phyloP scores from a whole-genome alignment of 2,113 vertebrate genomes.

The Perognathus longimembris region DNA sequence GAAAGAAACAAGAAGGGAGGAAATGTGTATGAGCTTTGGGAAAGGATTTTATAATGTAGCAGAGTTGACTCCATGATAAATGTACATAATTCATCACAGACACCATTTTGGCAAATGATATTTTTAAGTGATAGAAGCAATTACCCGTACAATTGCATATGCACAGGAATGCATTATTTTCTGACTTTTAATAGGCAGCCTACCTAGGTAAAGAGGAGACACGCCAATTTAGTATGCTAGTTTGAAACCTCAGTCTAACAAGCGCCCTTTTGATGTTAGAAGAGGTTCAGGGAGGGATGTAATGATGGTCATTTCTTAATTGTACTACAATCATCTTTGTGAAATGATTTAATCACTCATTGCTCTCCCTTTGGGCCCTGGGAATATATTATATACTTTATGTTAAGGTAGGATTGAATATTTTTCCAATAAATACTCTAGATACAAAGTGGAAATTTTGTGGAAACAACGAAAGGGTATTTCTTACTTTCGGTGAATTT shows the following conservation, averaged over 20 bases:
- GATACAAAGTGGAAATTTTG: not conserved
- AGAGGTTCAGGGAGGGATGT: constrained; percentile 4
- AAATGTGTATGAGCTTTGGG: constrained; percentile 56
- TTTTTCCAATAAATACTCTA: constrained; percentile 6
- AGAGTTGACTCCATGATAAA: constrained; percentile 67
- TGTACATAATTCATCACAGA: constrained; percentile 79
- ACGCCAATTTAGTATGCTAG: constrained; percentile 42
- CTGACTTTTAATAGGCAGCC: constrained; percentile 67
- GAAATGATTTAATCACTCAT: constrained; percentile 29
- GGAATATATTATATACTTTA: not conserved
- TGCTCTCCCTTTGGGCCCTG: constrained; percentile 11
- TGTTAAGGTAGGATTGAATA: not conserved
- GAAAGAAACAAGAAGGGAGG: constrained; percentile 57
- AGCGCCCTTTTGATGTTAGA: constrained; percentile 24
- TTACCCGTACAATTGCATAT: constrained; percentile 78
- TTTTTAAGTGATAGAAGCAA: constrained; percentile 80
- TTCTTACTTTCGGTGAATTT: not conserved
- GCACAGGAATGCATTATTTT: constrained; percentile 74
- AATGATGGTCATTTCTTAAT: not conserved
- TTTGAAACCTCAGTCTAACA: constrained; percentile 40
- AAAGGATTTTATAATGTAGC: constrained; percentile 69
- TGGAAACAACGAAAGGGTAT: constrained; percentile 29
- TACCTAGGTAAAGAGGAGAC: constrained; percentile 38
- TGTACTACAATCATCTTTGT: constrained; percentile 3
- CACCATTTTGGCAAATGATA: constrained; percentile 79